Conservation (phyloP, 2,113 vertebrate genomes). For the Polypterus bichir region DNA sequence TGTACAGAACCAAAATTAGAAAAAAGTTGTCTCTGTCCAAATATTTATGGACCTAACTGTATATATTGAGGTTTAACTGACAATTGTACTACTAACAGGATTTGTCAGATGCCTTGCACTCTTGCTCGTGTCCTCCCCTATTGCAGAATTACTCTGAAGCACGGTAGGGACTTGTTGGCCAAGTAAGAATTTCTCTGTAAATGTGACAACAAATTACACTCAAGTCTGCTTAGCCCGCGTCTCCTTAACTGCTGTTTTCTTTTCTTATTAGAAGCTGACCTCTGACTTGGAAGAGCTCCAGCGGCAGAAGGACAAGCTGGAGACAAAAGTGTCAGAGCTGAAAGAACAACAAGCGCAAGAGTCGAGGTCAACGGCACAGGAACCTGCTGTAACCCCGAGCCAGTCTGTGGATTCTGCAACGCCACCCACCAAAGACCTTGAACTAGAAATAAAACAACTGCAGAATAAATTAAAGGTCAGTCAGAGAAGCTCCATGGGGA, state of each 20-base stretch:
- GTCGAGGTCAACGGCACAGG: slow-evolving; percentile 30
- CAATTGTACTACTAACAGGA: too few relatives aligned
- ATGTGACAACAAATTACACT: too few relatives aligned
- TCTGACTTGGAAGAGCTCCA: slow-evolving; percentile 61
- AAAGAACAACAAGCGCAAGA: slow-evolving; percentile 54
- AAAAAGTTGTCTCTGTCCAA: too few relatives aligned
- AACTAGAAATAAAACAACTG: slow-evolving; percentile 74
- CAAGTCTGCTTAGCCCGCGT: not conserved
- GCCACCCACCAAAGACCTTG: slow-evolving; percentile 48
- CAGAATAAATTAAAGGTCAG: slow-evolving; percentile 79
- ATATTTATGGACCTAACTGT: too few relatives aligned
- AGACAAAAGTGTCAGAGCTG: slow-evolving; percentile 55
- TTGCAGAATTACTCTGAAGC: too few relatives aligned
- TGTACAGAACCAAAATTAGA: too few relatives aligned
- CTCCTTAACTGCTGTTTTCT: slow-evolving; percentile 16
- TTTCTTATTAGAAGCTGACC: slow-evolving; percentile 57
- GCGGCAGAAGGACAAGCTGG: slow-evolving; percentile 71
- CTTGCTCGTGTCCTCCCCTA: too few relatives aligned
- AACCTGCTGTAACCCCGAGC: slow-evolving; percentile 28
- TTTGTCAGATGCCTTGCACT: too few relatives aligned
- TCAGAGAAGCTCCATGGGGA: slow-evolving; percentile 5
- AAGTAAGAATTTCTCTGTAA: too few relatives aligned
- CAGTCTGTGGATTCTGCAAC: slow-evolving; percentile 32
- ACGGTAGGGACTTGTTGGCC: too few relatives aligned
- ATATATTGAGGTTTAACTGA: too few relatives aligned